Evolutionary conservation across 2,113 vertebrate species (phyloP), one percentile per base, ranked within the genome.

Genomic region (Nannobrachium achirus): DNA sequence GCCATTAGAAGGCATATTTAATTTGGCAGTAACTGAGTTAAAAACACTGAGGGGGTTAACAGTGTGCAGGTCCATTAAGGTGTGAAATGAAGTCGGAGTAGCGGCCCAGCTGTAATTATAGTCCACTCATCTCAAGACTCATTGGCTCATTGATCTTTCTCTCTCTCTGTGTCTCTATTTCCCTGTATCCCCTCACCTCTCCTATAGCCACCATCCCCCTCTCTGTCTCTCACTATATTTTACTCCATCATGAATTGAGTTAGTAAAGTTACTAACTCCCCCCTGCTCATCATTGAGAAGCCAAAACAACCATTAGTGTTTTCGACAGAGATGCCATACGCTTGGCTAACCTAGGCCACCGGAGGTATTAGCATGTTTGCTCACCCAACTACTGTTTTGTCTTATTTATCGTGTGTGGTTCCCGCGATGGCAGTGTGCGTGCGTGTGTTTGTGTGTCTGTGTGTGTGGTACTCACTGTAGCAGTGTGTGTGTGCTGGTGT

Each of bases 391-490:
- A 11, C 50, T 6, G 51, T 62, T 71, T 69, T 52, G n/a, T n/a
- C n/a, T n/a, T n/a, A n/a, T n/a, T n/a, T n/a, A n/a, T n/a, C n/a
- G n/a, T n/a, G n/a, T n/a, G n/a, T n/a, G n/a, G n/a, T n/a, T n/a
- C n/a, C n/a, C n/a, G n/a, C n/a, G n/a, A n/a, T n/a, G n/a, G n/a
- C n/a, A n/a, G n/a, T n/a, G n/a, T n/a, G n/a, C n/a, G 18, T n/a
- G 9, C 8, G 41, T 1, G 59, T 11, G 7, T 44, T n/a, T 25
- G 25, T 25, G 25, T 25, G 25, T 25, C 6, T 18, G 10, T 33
- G 0, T 50, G 25, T 4, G 25, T 2, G 25, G 33, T 67, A 86
- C 88, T 86, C 77, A 90, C 89, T 13, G 42, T 10, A 25, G 25
- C 25, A 25, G 25, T 25, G 25, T 25, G 25, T 25, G 25, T 25